phyloP scores from a whole-genome alignment of 1,140 invertebrate genomes.

The Pseudomyrmex flavicornis region DNA sequence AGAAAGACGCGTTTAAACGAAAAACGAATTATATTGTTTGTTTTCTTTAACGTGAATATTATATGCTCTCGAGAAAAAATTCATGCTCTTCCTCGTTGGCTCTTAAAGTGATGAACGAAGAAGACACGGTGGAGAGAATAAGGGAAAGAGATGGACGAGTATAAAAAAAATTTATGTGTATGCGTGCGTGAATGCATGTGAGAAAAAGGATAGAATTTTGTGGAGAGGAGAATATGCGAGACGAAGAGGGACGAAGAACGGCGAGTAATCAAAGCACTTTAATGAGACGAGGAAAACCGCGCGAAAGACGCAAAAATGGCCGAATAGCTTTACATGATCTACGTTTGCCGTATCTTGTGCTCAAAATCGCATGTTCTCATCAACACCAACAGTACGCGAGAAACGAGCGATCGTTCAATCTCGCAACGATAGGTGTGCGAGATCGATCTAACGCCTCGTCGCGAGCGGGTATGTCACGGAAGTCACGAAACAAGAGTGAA shows the following conservation, averaged over 20 bases:
- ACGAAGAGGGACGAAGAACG: not conserved
- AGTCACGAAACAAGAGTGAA: conserved; percentile 76
- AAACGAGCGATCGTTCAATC: conserved; percentile 39
- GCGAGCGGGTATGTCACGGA: conserved; percentile 69
- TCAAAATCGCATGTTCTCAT: conserved; percentile 74
- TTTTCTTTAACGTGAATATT: conserved; percentile 32
- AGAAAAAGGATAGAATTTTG: not conserved
- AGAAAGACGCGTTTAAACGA: conserved; percentile 3
- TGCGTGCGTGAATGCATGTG: conserved; percentile 42
- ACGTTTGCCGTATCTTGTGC: conserved; percentile 63
- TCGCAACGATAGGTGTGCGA: conserved; percentile 25
- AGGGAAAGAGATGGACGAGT: conserved; percentile 21
- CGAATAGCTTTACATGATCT: conserved; percentile 61
- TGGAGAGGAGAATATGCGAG: not conserved
- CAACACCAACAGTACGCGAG: conserved; percentile 34
- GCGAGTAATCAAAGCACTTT: conserved; percentile 57
- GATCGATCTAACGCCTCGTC: conserved; percentile 45
- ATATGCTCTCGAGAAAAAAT: conserved; percentile 23
- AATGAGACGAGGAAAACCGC: not conserved
- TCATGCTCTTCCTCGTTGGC: conserved; percentile 46
- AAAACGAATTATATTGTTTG: conserved; percentile 33
- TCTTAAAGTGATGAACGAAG: conserved; percentile 50
- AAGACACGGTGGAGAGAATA: not conserved
- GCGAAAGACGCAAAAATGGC: conserved; percentile 20
- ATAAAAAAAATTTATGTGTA: conserved; percentile 23